These are phyloP conservation scores for Fukomys damarensis DNA, from an alignment of 2,113 vertebrate genomes.

Conservation along the genomic window DNA sequence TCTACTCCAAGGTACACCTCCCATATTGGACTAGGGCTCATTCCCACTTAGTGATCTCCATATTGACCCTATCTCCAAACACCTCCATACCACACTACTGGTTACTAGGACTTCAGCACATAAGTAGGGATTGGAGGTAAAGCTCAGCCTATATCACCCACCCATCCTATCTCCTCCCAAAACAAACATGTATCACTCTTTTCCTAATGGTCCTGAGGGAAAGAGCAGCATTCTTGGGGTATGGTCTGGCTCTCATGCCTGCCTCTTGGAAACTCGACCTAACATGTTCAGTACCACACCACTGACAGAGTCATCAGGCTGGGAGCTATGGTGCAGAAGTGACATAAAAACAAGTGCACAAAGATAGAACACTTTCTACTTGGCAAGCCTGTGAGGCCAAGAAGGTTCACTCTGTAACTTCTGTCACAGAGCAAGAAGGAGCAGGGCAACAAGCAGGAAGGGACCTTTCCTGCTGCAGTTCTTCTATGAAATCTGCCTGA, in stretches of 20 bases:
- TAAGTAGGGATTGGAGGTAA: background rate
- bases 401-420: too few species aligned
- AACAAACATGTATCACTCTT: too few species aligned
- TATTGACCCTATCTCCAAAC: background rate
- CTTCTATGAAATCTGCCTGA: rapidly evolving
- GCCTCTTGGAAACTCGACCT: rapidly evolving
- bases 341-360: constrained; percentile 31
- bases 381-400: rapidly evolving
- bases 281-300: background rate
- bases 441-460: background rate
- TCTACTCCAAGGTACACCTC: background rate
- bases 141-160: too few species aligned
- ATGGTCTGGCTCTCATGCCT: rapidly evolving
- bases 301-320: background rate
- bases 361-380: rapidly evolving
- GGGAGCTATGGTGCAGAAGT: background rate
- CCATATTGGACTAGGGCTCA: background rate
- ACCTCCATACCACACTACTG: rapidly evolving
- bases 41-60: background rate
- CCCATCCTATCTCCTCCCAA: rapidly evolving
- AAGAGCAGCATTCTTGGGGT: too few species aligned
- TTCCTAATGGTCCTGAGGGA: background rate
- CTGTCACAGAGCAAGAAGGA: background rate
- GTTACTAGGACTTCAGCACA: background rate
- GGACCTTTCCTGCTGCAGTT: background rate